Base-by-base conservation (phyloP, 2,888 invertebrate species). In the Drosophila paranaensis region DNA sequence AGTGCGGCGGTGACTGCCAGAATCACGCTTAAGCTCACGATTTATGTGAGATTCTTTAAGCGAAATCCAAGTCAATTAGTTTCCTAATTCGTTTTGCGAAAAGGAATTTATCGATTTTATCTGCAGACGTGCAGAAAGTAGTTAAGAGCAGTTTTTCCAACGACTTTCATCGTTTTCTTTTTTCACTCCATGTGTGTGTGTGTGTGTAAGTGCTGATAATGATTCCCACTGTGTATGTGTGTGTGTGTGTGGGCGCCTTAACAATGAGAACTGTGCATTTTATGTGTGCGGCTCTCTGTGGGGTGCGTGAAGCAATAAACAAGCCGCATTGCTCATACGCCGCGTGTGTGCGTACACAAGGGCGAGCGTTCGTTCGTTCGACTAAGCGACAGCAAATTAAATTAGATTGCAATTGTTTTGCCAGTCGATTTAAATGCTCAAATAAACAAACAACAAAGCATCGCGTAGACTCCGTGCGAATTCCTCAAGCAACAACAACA, bases 111-210 rank as follows among this genome's bases (percentile, higher is more conserved):
- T 86, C 89, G 86, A 86, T 86, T 86, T 90, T 90, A 86, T 86
- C 86, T 88, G 89, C 87, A 88, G 89, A 90, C 86, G 86, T 86
- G 90, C 86, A 90, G 86, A 90, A 86, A 86, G 86, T 86, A 90
- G 89, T 89, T 90, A 87, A 86, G 87, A 83, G 71, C 84, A 86
- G 88, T 86, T 82, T 72, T 70, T 64, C 71, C 77, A 55, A 61
- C 65, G 54, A 73, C 69, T 78, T 73, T 68, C 65, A 64, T 60
- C 56, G 53, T 63, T 71, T 74, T 65, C 55, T 53, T 57, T 64
- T 20, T 16, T 16, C 40, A 45, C 25, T 66, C 11, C 11, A 3
- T 65, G 27, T 43, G n/a, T 27, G 45, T 62, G 66, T 43, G 48
- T 66, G 51, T 25, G 20, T 14, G 37, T 48, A 69, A 76, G 85